Evolutionary conservation across 1,140 invertebrate species (phyloP), one percentile per base, ranked within the genome.

Genomic region (Pentalonia nigronervosa): DNA sequence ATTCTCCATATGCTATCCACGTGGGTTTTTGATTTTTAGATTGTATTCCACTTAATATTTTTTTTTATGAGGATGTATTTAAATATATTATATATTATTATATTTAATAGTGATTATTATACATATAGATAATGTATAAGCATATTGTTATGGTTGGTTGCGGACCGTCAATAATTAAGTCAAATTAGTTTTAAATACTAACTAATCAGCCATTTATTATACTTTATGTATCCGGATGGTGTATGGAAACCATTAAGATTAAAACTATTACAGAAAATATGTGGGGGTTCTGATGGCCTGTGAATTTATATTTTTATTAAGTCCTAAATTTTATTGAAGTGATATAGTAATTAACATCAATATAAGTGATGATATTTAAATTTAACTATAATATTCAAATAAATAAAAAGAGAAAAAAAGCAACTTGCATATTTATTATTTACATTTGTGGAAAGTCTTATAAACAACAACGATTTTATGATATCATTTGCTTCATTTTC

Each of bases 281-380:
- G 36, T 86, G 41, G 83, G 21, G 36, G 23, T 86, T 41, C 9
- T 86, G 36, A 87, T 87, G 17, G 25, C 45, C 25, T 20, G 30
- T 87, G 84, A 47, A 87, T 14, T 30, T n/a, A 48, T 87, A 87
- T 87, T 45, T n/a, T n/a, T n/a, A n/a, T n/a, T n/a, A n/a, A n/a
- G n/a, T n/a, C n/a, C n/a, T n/a, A n/a, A n/a, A n/a, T n/a, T n/a
- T 87, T 11, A 48, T 41, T 14, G 25, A 48, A 45, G 11, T 86
- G 23, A 86, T 25, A 86, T 25, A 23, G 81, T 84, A 25, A 45
- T 84, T 87, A 48, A 25, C 2, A n/a, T 87, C n/a, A 87, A 87
- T n/a, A 45, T 83, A 45, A 47, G 45, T 87, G 25, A 41, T 41
- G 47, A n/a, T 25, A 20, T n/a, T 87, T 87, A 48, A 86, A 47